Percentiles rank a stretch among this genome's conserved stretches.
These are phyloP conservation scores for Hypena proboscidalis DNA, from an alignment of 2,888 invertebrate species.

Conservation along the genomic window DNA sequence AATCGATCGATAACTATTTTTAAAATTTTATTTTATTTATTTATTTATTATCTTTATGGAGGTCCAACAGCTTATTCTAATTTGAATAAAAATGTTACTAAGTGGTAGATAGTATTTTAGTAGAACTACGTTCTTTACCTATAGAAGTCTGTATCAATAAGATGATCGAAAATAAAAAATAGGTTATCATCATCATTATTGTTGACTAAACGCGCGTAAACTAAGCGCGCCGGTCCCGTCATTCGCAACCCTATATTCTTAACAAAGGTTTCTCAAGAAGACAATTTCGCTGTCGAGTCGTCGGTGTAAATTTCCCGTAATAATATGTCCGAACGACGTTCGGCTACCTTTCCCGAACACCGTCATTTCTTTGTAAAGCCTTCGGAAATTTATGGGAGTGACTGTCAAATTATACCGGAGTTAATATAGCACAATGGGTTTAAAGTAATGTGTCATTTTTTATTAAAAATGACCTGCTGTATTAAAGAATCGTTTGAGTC, in stretches of 20 bases:
- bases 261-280: slow-evolving; percentile 43
- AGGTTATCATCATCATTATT: too few relatives aligned
- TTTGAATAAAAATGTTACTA: too few relatives aligned
- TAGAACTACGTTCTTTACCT: too few relatives aligned
- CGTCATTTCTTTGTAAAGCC: slow-evolving; percentile 49
- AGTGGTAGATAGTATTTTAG: too few relatives aligned
- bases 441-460: slow-evolving; percentile 57
- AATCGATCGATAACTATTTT: too few relatives aligned
- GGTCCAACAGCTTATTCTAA: too few relatives aligned
- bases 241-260: slow-evolving; percentile 17
- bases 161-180: too few relatives aligned
- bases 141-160: too few relatives aligned
- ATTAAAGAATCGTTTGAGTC: slow-evolving; percentile 26
- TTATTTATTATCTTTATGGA: too few relatives aligned
- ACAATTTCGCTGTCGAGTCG: slow-evolving; percentile 41
- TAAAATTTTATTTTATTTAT: too few relatives aligned
- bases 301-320: slow-evolving; percentile 53
- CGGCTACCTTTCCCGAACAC: slow-evolving; percentile 44
- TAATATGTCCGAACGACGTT: slow-evolving; percentile 56
- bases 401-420: slow-evolving; percentile 71
- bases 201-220: too few relatives aligned
- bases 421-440: slow-evolving; percentile 60
- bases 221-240: slow-evolving; percentile 8
- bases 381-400: slow-evolving; percentile 65
- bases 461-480: slow-evolving; percentile 40